Percentiles rank a stretch among this genome's conserved stretches.
These are phyloP conservation scores for Campylomormyrus numenius DNA, from an alignment of 2,113 vertebrate species.

Conservation along the genomic window DNA sequence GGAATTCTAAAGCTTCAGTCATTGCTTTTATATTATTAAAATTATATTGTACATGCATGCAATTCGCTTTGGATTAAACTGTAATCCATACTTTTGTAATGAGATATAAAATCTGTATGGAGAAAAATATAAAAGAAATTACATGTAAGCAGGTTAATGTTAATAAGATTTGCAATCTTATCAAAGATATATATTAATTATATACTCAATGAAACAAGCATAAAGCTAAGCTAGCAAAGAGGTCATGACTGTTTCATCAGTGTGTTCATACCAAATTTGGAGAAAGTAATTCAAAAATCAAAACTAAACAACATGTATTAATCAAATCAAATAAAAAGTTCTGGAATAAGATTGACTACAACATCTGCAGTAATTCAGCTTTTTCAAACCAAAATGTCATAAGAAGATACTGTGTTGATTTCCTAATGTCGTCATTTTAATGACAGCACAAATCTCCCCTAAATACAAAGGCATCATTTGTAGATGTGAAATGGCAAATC, in stretches of 20 bases:
- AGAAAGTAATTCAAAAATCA: background rate
- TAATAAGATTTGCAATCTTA: background rate
- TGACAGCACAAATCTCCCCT: background rate
- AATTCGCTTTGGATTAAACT: background rate
- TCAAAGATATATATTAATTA: background rate
- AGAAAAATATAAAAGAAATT: background rate
- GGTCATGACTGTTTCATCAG: background rate
- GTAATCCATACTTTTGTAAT: background rate
- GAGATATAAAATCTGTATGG: background rate
- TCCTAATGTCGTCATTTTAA: constrained; percentile 12
- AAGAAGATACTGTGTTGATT: background rate
- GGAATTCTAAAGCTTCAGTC: background rate
- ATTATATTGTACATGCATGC: background rate
- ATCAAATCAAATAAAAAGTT: background rate
- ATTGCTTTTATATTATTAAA: background rate
- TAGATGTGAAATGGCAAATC: constrained; percentile 15
- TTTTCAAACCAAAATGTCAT: background rate
- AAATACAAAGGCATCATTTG: constrained; percentile 10
- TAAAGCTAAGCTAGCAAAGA: background rate
- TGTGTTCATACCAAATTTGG: background rate
- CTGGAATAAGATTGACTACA: background rate
- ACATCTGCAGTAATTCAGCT: background rate
- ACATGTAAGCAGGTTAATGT: background rate
- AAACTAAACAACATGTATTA: background rate
- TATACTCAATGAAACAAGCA: background rate